These are phyloP conservation scores for Microplitis manilae DNA, from an alignment of 2,888 invertebrate species.

Conservation along the genomic window DNA sequence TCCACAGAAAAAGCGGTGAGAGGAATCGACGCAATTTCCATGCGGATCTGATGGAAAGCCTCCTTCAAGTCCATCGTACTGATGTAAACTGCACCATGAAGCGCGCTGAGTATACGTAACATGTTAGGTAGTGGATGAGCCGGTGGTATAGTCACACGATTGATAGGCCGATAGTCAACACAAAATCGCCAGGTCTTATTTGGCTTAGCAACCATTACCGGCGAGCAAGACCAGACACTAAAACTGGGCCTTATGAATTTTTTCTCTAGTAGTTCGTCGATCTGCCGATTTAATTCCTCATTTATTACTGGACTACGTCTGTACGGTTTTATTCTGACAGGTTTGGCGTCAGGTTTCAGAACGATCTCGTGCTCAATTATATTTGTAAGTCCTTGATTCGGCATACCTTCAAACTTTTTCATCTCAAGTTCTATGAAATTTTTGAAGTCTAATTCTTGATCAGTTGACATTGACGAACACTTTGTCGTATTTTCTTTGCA, in stretches of 20 bases:
- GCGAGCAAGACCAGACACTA: neutral
- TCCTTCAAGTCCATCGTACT: neutral
- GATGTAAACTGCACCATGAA: neutral
- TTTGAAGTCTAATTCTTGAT: neutral
- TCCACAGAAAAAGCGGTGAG: slow-evolving; percentile 45
- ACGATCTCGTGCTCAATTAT: neutral
- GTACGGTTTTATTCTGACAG: neutral
- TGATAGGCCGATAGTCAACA: neutral
- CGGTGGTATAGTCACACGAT: neutral
- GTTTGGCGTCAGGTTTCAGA: neutral
- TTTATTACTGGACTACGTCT: neutral
- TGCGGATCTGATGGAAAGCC: slow-evolving; percentile 7
- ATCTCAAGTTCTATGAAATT: neutral
- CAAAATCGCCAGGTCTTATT: neutral
- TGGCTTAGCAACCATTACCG: neutral
- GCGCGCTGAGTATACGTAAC: neutral
- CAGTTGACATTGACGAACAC: neutral
- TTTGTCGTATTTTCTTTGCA: neutral
- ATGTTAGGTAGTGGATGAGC: neutral
- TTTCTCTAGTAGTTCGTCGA: neutral
- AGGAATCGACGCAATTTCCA: slow-evolving; percentile 13
- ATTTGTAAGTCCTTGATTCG: neutral
- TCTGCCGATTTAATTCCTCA: neutral
- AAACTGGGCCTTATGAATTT: neutral
- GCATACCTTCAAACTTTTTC: neutral